A percentile compares a stretch with the other conserved stretches of the same genome.
Evolutionary conservation across 2,797 vertebrate genomes (phyloP).

Genomic region (Poecilia gillii): DNA sequence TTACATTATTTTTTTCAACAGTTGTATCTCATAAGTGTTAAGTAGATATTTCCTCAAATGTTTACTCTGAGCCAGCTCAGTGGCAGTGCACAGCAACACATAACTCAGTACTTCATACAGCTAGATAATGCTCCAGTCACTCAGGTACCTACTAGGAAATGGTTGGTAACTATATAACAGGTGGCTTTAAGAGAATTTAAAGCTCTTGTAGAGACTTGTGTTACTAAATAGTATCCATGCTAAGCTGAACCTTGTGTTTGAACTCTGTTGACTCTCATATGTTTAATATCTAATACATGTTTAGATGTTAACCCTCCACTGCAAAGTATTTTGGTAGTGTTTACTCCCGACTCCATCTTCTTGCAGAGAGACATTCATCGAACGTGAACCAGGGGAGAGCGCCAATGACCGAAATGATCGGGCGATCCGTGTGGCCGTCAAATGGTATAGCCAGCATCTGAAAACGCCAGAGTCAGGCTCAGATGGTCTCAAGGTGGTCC

Average conservation of each 20-base stretch:
- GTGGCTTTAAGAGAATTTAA: neutral
- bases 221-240: neutral
- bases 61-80: neutral
- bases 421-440: conserved; percentile 90
- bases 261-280: neutral
- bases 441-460: conserved; percentile 93
- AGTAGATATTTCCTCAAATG: too few relatives aligned
- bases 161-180: neutral
- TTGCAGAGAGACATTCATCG: conserved; percentile 91
- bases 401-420: conserved; percentile 95
- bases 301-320: neutral
- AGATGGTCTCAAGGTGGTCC: conserved; percentile 81
- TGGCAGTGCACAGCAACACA: neutral
- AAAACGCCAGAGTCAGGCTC: conserved; percentile 62
- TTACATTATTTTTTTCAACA: too few relatives aligned
- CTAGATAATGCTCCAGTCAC: neutral
- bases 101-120: neutral
- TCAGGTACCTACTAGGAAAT: too few relatives aligned
- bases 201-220: neutral
- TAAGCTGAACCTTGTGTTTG: neutral
- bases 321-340: neutral
- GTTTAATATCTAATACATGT: neutral
- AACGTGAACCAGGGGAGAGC: conserved; percentile 90
- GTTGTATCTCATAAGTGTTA: too few relatives aligned
- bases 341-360: neutral